Evolutionary conservation across 1,140 invertebrate genomes (phyloP).

Genomic region (Pachyrhynchus sulphureomaculatus): DNA sequence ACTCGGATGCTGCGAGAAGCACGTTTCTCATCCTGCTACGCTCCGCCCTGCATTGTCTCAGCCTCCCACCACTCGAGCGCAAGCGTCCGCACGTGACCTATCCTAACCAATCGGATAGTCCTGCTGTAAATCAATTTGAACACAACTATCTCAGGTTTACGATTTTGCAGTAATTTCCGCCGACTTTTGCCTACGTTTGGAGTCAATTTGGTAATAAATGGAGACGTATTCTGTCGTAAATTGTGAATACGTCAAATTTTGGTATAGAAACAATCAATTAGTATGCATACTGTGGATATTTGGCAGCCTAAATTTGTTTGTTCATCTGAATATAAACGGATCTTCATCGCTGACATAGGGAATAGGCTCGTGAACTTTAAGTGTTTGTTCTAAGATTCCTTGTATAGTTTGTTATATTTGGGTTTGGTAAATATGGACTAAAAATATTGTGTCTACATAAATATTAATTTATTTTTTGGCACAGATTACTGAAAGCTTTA

Average conservation of each 20-base stretch:
- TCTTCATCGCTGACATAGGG: too few relatives aligned
- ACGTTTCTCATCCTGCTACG: constrained; percentile 12
- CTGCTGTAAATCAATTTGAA: constrained; percentile 17
- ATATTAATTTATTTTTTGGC: too few relatives aligned
- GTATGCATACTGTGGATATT: background rate
- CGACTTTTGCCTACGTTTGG: constrained; percentile 9
- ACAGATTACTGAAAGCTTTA: too few relatives aligned
- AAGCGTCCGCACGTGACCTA: constrained; percentile 11
- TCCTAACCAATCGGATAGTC: background rate
- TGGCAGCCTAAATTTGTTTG: constrained; percentile 1
- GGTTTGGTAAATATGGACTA: too few relatives aligned
- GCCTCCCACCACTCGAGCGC: constrained; percentile 15
- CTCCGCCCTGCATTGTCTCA: constrained; percentile 20
- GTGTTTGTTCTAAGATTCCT: too few relatives aligned
- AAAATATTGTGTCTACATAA: too few relatives aligned
- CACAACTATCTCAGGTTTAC: constrained; percentile 12
- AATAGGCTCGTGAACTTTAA: too few relatives aligned
- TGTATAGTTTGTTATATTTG: too few relatives aligned
- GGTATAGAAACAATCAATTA: background rate
- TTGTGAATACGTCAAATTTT: constrained; percentile 10
- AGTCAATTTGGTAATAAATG: constrained; percentile 15
- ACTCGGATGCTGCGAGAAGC: constrained; percentile 12
- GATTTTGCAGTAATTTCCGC: constrained; percentile 13
- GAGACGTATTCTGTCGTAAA: background rate
- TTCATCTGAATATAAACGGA: background rate